Evolutionary conservation across 2,113 vertebrate species (phyloP).

Genomic region (Tyrannus savana): DNA sequence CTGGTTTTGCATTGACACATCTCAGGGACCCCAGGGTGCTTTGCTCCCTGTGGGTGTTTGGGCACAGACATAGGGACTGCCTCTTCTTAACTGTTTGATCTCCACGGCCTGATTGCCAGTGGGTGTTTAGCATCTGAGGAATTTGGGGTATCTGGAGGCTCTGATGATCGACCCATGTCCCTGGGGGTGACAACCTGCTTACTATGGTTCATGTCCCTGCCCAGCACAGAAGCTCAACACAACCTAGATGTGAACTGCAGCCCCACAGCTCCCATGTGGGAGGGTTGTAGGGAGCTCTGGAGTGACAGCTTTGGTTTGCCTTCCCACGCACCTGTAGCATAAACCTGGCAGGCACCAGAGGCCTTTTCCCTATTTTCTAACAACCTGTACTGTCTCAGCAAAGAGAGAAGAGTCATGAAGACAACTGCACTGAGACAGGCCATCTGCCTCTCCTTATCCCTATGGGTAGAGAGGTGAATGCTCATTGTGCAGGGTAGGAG

Average conservation of each 20-base stretch:
- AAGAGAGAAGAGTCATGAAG: background rate
- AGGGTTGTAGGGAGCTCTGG: background rate
- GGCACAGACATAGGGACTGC: background rate
- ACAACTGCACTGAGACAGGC: background rate
- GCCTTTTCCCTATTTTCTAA: background rate
- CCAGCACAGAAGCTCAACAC: background rate
- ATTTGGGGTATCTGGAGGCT: background rate
- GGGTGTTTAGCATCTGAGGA: background rate
- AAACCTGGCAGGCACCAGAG: background rate
- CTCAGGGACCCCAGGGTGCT: rapidly evolving
- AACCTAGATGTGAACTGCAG: background rate
- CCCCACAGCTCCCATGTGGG: background rate
- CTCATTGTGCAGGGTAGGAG: background rate
- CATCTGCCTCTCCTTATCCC: background rate
- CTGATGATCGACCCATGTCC: background rate
- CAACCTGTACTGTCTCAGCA: background rate
- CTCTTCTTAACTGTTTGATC: background rate
- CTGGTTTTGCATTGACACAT: background rate
- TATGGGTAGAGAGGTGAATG: rapidly evolving
- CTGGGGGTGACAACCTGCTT: rapidly evolving
- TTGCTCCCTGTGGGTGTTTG: background rate
- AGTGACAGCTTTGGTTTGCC: background rate
- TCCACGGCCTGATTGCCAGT: rapidly evolving
- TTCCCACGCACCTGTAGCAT: background rate
- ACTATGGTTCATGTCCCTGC: background rate